phyloP scores from a whole-genome alignment of 2,797 vertebrate species.

The Echeneis naucrates region DNA sequence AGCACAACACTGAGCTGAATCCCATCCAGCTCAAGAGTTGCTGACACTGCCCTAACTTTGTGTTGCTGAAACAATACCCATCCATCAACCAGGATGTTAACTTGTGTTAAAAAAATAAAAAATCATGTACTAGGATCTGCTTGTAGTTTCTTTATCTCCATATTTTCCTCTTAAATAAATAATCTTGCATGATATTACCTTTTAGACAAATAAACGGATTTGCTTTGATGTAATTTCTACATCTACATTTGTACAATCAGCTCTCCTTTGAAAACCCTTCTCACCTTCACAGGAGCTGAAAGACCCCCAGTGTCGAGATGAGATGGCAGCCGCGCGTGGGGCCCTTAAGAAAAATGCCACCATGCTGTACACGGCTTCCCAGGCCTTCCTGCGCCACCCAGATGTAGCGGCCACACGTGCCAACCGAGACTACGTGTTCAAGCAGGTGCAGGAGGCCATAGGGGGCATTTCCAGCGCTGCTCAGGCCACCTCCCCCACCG shows the following conservation, averaged over 20 bases:
- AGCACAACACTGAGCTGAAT: conserved; percentile 48
- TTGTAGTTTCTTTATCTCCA: neutral
- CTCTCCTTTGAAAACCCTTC: conserved; percentile 3
- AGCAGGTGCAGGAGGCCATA: conserved; percentile 99
- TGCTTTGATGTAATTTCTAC: too few relatives aligned
- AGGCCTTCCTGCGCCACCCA: conserved; percentile 96
- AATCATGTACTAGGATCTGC: conserved; percentile 10
- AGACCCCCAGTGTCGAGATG: conserved; percentile 96
- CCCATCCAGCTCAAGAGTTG: conserved; percentile 35
- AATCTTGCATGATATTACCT: neutral
- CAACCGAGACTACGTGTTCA: conserved; percentile 98
- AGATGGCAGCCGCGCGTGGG: conserved; percentile 97
- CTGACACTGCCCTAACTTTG: conserved; percentile 47
- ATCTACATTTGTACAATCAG: too few relatives aligned
- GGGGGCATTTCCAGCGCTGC: conserved; percentile 97
- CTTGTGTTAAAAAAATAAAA: conserved; percentile 21
- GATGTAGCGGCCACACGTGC: conserved; percentile 97
- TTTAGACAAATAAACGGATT: neutral
- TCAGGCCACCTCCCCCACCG: conserved; percentile 94
- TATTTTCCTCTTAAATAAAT: neutral
- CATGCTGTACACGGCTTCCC: conserved; percentile 97
- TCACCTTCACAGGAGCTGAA: conserved; percentile 90
- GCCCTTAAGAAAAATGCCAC: conserved; percentile 99
- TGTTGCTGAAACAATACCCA: conserved; percentile 47
- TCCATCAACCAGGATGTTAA: conserved; percentile 27